Evolutionary conservation across 1,140 invertebrate genomes (phyloP).

Genomic region (Saccostrea glomerata): DNA sequence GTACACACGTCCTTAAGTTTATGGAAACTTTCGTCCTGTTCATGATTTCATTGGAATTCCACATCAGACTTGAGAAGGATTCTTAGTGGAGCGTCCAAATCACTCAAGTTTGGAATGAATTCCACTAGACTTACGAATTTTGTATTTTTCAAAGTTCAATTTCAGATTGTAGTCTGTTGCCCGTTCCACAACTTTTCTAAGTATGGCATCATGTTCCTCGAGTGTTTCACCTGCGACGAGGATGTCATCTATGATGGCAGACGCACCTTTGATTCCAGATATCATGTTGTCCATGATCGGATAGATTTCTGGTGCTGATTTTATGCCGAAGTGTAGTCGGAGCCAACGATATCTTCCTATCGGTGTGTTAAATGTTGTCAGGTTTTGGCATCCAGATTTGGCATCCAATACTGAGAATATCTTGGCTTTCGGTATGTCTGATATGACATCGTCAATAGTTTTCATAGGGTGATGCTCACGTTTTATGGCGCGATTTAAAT

Average conservation of each 20-base stretch:
- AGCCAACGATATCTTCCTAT: no score
- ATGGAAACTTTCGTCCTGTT: slow-evolving; percentile 52
- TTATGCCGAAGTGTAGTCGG: no score
- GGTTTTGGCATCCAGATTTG: no score
- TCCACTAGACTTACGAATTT: slow-evolving; percentile 52
- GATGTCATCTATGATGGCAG: slow-evolving; percentile 76
- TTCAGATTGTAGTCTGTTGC: slow-evolving; percentile 69
- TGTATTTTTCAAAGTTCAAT: slow-evolving; percentile 54
- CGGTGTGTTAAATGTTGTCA: no score
- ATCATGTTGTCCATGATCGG: slow-evolving; percentile 65
- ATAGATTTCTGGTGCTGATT: slow-evolving; percentile 70
- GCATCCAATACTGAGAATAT: no score
- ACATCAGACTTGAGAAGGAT: slow-evolving; percentile 52
- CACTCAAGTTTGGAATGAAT: slow-evolving; percentile 59
- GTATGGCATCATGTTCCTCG: slow-evolving; percentile 59
- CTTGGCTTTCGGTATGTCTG: no score
- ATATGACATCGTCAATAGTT: no score
- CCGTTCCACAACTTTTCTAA: slow-evolving; percentile 73
- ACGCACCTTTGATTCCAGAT: slow-evolving; percentile 34
- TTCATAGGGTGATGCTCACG: no score
- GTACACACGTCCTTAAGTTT: slow-evolving; percentile 26
- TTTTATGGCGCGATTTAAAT: no score
- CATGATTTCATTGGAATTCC: slow-evolving; percentile 50
- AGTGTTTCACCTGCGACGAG: slow-evolving; percentile 48
- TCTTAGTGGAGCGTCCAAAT: slow-evolving; percentile 53